Base-by-base conservation (phyloP, 2,797 vertebrate genomes). In the Tapera naevia region DNA sequence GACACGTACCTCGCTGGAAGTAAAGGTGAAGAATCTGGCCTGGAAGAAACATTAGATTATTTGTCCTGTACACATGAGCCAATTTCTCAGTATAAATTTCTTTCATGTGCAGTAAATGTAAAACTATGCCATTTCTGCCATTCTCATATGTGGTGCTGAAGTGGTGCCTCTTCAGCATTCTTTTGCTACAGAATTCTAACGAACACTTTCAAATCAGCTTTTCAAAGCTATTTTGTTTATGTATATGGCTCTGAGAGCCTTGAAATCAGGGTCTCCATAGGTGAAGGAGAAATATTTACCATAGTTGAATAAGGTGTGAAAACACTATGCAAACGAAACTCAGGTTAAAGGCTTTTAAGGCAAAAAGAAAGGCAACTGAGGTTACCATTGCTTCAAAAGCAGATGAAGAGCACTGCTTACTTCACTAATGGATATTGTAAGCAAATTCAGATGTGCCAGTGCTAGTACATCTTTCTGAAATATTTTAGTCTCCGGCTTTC, bases 71-170 rank as follows among this genome's bases (percentile, higher is more conserved):
- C 5, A 3, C 12, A 60, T 18, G 2, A 33, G 3, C 17, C 67
- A 32, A 22, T 24, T 56, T 61, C 37, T 74, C 24, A 5, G n/a
- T 32, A 33, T 28, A 62, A 33, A 58, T 78, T 17, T 48, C 7
- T n/a, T 48, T 35, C 27, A 9, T 1, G 1, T 7, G 53, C 57
- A 79, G 46, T 23, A 39, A 70, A 14, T 33, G 19, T 41, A 21
- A 22, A 46, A 35, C 5, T 15, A 4, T 53, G 27, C 27, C 33
- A 8, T 19, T 30, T 48, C 32, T 22, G 33, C 58, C 2, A 1
- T 37, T 65, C 41, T 39, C 13, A 3, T 2, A 0, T 9, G 3
- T 11, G 5, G 7, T 5, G 23, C 43, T 28, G 45, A 45, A 56
- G 15, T 11, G 41, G 54, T 45, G 60, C 35, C 35, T 56, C 54